Percentiles rank a stretch among this genome's conserved stretches.
Evolutionary conservation across 2,797 vertebrate species (phyloP).

Genomic region (Hydrophis major): DNA sequence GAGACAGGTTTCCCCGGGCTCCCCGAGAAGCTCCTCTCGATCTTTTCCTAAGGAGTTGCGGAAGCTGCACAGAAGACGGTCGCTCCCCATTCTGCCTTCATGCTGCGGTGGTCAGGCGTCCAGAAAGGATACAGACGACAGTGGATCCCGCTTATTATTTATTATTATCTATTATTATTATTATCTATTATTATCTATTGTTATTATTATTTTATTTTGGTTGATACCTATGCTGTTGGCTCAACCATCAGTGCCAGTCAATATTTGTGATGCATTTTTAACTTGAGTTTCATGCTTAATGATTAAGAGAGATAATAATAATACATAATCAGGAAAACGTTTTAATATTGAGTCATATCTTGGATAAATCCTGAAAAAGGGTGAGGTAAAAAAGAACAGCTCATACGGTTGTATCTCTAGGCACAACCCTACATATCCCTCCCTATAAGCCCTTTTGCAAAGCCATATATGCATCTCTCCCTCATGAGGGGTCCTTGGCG

Average conservation of each 20-base stretch:
- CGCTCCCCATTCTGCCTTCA: background rate
- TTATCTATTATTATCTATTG: no score
- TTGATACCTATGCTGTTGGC: no score
- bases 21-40: background rate
- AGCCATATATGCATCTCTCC: background rate
- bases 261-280: no score
- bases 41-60: background rate
- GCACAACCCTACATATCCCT: background rate
- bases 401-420: background rate
- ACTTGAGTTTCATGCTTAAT: no score
- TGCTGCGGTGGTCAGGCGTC: background rate
- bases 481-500: no score
- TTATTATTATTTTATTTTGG: no score
- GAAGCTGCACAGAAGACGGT: background rate
- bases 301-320: no score
- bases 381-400: background rate
- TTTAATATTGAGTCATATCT: background rate
- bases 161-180: no score
- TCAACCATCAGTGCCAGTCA: no score
- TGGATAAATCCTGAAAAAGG: background rate
- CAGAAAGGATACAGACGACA: background rate
- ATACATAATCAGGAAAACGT: background rate
- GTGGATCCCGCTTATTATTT: background rate
- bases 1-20: slow-evolving; percentile 36
- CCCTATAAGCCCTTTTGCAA: background rate